phyloP scores from a whole-genome alignment of 2,797 vertebrate species.

The Melanotaenia parkinsoni region DNA sequence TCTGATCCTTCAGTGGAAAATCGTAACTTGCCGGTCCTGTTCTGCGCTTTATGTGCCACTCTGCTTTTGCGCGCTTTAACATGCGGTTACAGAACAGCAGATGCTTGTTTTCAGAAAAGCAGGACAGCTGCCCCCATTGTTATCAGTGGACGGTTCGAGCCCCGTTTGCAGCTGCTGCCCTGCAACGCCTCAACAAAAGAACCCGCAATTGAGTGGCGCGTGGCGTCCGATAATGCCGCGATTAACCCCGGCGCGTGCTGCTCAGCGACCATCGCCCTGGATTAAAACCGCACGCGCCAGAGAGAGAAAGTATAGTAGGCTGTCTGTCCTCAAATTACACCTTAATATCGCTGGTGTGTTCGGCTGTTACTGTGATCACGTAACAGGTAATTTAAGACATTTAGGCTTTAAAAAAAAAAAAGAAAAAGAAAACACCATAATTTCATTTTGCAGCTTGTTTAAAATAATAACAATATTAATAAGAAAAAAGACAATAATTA shows the following conservation, averaged over 20 bases:
- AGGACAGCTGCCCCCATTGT: slow-evolving; percentile 88
- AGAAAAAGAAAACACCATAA: background rate
- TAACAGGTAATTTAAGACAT: background rate
- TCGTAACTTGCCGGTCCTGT: slow-evolving; percentile 13
- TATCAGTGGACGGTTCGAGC: slow-evolving; percentile 77
- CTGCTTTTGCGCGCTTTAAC: slow-evolving; percentile 64
- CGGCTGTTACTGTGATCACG: slow-evolving; percentile 15
- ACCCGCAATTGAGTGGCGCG: slow-evolving; percentile 85
- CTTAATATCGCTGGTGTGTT: background rate
- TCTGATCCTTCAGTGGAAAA: slow-evolving; percentile 31
- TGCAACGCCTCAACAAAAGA: slow-evolving; percentile 78
- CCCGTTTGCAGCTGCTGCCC: slow-evolving; percentile 85
- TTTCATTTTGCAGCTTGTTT: background rate
- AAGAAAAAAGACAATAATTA: background rate
- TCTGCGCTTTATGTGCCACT: slow-evolving; percentile 60
- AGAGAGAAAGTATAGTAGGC: slow-evolving; percentile 24
- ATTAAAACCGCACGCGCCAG: slow-evolving; percentile 75
- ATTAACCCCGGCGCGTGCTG: slow-evolving; percentile 86
- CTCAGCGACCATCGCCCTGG: slow-evolving; percentile 73
- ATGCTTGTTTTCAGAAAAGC: slow-evolving; percentile 78
- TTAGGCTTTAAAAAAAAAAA: background rate
- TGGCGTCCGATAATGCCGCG: slow-evolving; percentile 85
- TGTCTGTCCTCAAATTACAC: slow-evolving; percentile 43
- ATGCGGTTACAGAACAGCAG: slow-evolving; percentile 81
- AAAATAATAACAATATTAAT: background rate